Percentiles rank a stretch among this genome's conserved stretches.
phyloP scores from a whole-genome alignment of 1,140 invertebrate species.

The Heliconius melpomene region DNA sequence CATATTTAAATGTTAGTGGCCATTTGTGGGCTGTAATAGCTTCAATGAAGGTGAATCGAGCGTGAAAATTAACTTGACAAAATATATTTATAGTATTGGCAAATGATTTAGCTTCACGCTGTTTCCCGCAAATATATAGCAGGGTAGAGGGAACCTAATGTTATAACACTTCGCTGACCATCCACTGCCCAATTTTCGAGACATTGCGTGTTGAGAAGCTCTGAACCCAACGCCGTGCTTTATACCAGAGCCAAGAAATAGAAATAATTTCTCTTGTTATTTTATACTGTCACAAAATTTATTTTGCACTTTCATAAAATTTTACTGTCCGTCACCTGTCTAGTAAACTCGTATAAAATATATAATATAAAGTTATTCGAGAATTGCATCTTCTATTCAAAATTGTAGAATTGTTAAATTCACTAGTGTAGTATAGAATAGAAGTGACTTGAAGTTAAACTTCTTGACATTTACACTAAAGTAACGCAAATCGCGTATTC shows the following conservation, averaged over 20 bases:
- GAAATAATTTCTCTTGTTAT: background rate
- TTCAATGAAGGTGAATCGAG: background rate
- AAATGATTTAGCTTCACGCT: background rate
- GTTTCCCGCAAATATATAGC: background rate
- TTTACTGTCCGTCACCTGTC: background rate
- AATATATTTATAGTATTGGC: background rate
- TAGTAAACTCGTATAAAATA: background rate
- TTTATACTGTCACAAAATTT: background rate
- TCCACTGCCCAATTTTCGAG: background rate
- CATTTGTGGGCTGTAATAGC: background rate
- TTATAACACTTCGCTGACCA: background rate
- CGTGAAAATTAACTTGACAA: background rate
- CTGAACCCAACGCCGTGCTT: background rate
- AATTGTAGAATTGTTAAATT: constrained; percentile 10
- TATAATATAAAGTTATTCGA: background rate
- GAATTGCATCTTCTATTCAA: background rate
- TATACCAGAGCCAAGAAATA: too few relatives aligned
- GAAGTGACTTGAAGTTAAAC: constrained; percentile 9
- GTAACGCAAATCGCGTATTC: background rate
- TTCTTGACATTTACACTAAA: constrained; percentile 11
- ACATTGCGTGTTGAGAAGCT: background rate
- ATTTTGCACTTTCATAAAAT: background rate
- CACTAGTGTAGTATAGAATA: background rate
- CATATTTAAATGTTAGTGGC: background rate
- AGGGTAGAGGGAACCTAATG: background rate